Evolutionary conservation across 2,797 vertebrate genomes (phyloP).

Genomic region (Sebastes wilsoni): DNA sequence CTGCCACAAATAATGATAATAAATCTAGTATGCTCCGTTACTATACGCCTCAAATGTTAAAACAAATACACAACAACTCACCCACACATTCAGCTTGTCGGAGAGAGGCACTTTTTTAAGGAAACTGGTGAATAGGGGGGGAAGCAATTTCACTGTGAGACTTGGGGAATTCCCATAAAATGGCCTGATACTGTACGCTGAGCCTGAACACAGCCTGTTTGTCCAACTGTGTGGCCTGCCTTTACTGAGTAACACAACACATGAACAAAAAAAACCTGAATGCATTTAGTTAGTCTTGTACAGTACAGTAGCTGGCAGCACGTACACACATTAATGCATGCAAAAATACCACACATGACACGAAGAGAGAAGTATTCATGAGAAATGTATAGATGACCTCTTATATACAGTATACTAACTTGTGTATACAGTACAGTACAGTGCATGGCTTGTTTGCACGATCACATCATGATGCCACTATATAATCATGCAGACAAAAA

Average conservation of each 20-base stretch:
- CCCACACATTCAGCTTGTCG: slow-evolving; percentile 78
- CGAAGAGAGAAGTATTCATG: background rate
- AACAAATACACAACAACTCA: slow-evolving; percentile 78
- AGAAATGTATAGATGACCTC: background rate
- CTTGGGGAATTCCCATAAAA: slow-evolving; percentile 86
- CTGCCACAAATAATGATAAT: background rate
- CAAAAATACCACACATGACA: background rate
- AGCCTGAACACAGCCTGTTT: slow-evolving; percentile 76
- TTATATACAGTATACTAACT: background rate
- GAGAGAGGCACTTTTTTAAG: slow-evolving; percentile 82
- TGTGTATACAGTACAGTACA: background rate
- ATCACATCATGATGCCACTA: background rate
- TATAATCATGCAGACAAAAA: slow-evolving; percentile 1
- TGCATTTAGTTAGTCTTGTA: slow-evolving; percentile 17
- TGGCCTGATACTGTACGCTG: slow-evolving; percentile 76
- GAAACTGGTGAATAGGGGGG: slow-evolving; percentile 81
- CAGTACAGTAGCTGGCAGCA: slow-evolving; percentile 2
- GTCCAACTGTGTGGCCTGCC: slow-evolving; percentile 66
- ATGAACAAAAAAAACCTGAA: background rate
- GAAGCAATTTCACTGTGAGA: slow-evolving; percentile 80
- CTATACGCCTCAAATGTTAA: slow-evolving; percentile 47
- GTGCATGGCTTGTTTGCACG: slow-evolving; percentile 6
- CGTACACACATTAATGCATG: background rate
- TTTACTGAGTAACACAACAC: slow-evolving; percentile 25
- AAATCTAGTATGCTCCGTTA: background rate